phyloP scores from a whole-genome alignment of 2,797 vertebrate species.

The Chelidonichthys spinosus region DNA sequence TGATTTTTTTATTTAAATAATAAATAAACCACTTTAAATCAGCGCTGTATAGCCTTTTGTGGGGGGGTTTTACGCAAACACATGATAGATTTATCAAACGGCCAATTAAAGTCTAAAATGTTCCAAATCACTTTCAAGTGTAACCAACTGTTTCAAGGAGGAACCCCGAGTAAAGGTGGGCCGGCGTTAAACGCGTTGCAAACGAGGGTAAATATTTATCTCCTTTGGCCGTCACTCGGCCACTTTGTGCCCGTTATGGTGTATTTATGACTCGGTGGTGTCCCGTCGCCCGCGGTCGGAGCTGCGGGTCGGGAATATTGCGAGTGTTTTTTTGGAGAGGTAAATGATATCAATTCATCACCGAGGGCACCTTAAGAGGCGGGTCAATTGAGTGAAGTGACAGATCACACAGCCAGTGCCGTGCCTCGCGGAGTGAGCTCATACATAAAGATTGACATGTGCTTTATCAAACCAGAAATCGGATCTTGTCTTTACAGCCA shows the following conservation, averaged over 20 bases:
- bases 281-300: slow-evolving; percentile 6
- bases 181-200: slow-evolving; percentile 62
- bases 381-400: slow-evolving; percentile 85
- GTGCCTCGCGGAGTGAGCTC: slow-evolving; percentile 73
- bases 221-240: slow-evolving; percentile 8
- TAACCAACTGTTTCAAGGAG: slow-evolving; percentile 85
- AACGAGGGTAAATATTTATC: slow-evolving; percentile 61
- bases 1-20: neutral
- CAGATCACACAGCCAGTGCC: slow-evolving; percentile 84
- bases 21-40: slow-evolving; percentile 62
- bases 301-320: slow-evolving; percentile 41
- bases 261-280: slow-evolving; percentile 46
- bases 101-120: slow-evolving; percentile 85
- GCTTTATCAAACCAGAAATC: slow-evolving; percentile 88
- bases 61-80: slow-evolving; percentile 68
- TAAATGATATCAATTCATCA: slow-evolving; percentile 65
- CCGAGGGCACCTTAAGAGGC: slow-evolving; percentile 86
- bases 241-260: slow-evolving; percentile 21
- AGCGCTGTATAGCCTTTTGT: slow-evolving; percentile 23
- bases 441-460: slow-evolving; percentile 84
- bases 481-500: slow-evolving; percentile 85
- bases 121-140: slow-evolving; percentile 85
- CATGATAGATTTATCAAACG: slow-evolving; percentile 83
- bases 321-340: slow-evolving; percentile 35
- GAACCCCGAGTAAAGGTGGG: slow-evolving; percentile 83